Base-by-base conservation (phyloP, 2,797 vertebrate species). In the Nothura maculosa region DNA sequence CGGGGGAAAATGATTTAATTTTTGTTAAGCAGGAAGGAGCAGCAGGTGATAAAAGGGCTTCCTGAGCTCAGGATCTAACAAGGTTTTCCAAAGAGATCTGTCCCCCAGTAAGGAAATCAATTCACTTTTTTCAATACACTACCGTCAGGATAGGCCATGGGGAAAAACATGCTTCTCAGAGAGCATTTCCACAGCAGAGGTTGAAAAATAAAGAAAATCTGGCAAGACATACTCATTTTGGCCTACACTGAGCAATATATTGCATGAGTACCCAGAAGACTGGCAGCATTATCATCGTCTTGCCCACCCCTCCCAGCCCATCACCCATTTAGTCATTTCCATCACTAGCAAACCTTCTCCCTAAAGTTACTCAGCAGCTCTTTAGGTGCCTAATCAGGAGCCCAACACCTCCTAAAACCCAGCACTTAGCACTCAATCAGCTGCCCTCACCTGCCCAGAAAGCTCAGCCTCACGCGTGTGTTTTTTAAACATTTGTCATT, bases 121-220 rank as follows among this genome's bases (percentile, higher is more conserved):
- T 40, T 54, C 27, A 42, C 28, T 19, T 30, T 27, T 13, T 42
- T 30, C 38, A 12, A 28, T 20, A 27, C 36, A 6, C 52, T 6
- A 7, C 17, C 38, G 15, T 34, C 60, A 62, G 36, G 38, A 40
- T 6, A 27, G 60, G 60, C 36, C 12, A 11, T 24, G 16, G 17
- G 36, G 27, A 40, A 40, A 38, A 40, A 28, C 28, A 25, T 28
- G 25, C 38, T 27, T 18, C 40, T 38, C 38, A 10, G 52, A 54
- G 52, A 54, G 28, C 0, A 0, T 48, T 32, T 42, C 36, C 8
- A 38, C 11, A 20, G 48, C 4, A 12, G n/a, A 87, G 57, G 8
- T 9, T 13, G 50, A 11, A 81, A 81, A 36, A 10, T 25, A 84
- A 84, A 81, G 17, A 55, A 48, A 69, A 43, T 3, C 6, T n/a